Base-by-base conservation (phyloP, 2,888 invertebrate genomes). In the Shargacucullia verbasci region DNA sequence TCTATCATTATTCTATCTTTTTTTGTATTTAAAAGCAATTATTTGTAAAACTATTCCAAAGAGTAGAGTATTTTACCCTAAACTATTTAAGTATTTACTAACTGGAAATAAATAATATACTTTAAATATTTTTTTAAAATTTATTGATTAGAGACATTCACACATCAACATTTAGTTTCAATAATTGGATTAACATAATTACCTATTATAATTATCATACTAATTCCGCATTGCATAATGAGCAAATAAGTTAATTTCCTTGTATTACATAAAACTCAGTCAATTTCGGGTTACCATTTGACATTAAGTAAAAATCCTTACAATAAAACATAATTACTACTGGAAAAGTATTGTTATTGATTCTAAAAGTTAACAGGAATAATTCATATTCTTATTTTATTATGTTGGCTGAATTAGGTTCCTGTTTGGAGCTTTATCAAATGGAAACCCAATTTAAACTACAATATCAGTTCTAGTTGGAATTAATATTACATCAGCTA, bases 131-230 rank as follows among this genome's bases (percentile, higher is more conserved):
- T 80, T 86, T 90, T 89, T 78, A 84, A 85, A 86, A 85, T 93
- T 92, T 92, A 93, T 92, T 93, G 88, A 91, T 93, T 88, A 93
- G 94, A 94, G 94, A 94, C 94, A 94, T 94, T 94, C 94, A 94
- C 94, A 94, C 94, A 93, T 93, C 94, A 90, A 93, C 88, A 91
- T 91, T 87, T 84, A 87, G 84, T 81, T 86, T 84, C 81, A 86
- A 84, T 86, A 87, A 86, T 83, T 86, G 86, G 85, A 88, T 86
- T 88, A 89, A 86, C 83, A 85, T 85, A 84, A 81, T 82, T 85
- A 79, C 76, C 81, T 84, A 83, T 76, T 78, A 74, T 80, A 82
- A 83, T 80, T 86, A 86, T 87, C 77, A 83, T 88, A 88, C 84
- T 86, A 86, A 81, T 85, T 85, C 83, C 81, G 79, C 79, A 83